Conservation (phyloP, 2,797 vertebrate genomes). For the Phalloptychus januarius region DNA sequence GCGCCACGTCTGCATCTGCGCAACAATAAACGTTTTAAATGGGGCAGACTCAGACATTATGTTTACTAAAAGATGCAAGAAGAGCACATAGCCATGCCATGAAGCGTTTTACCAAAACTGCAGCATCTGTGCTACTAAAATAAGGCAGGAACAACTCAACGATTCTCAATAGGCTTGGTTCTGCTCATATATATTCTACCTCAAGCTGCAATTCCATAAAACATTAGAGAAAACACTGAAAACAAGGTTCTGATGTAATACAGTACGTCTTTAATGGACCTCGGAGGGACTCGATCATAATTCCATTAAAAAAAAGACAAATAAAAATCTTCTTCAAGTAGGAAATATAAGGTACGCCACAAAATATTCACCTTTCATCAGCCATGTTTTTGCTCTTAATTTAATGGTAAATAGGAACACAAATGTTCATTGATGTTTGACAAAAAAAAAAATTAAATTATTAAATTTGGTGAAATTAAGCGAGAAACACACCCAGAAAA, state of each 20-base stretch:
- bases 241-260: background rate
- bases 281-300: no score
- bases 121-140: background rate
- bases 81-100: background rate
- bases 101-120: background rate
- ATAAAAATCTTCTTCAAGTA: background rate
- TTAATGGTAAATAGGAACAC: background rate
- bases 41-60: constrained; percentile 2
- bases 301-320: background rate
- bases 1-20: background rate
- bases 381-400: background rate
- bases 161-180: background rate
- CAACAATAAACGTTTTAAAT: constrained; percentile 17
- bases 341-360: background rate
- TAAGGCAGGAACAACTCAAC: background rate
- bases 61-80: constrained; percentile 3
- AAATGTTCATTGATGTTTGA: background rate
- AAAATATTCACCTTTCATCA: background rate
- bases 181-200: background rate
- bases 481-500: background rate
- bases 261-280: background rate
- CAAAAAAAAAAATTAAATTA: background rate
- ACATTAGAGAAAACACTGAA: background rate
- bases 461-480: background rate
- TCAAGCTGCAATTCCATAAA: background rate